A percentile compares a stretch with the other conserved stretches of the same genome.
Evolutionary conservation across 2,113 vertebrate species (phyloP).

Genomic region (Nothoprocta perdicaria): DNA sequence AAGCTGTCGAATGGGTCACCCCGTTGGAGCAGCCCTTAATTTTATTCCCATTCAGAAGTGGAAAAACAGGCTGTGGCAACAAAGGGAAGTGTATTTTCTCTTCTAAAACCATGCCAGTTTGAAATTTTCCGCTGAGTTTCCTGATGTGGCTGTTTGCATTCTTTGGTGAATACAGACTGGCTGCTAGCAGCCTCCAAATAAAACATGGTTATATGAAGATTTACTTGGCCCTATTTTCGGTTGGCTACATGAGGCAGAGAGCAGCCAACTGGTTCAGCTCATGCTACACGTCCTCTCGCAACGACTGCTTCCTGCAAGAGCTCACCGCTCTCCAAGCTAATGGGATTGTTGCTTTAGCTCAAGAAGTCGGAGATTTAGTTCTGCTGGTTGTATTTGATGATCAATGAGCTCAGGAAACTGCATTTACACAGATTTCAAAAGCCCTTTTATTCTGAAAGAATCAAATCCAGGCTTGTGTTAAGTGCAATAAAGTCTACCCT

Average conservation of each 20-base stretch:
- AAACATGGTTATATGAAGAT: conserved; percentile 54
- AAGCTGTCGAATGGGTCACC: conserved; percentile 7
- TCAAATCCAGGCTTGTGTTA: conserved; percentile 65
- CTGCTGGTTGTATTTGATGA: conserved; percentile 43
- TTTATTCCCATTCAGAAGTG: conserved; percentile 30
- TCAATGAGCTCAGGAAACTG: conserved; percentile 49
- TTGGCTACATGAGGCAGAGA: neutral
- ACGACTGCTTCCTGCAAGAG: conserved; percentile 41
- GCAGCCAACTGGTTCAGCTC: conserved; percentile 28
- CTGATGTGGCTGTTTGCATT: conserved; percentile 60
- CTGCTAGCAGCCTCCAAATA: conserved; percentile 57
- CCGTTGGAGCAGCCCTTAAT: conserved; percentile 2
- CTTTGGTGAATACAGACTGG: conserved; percentile 34
- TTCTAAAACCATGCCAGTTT: conserved; percentile 32
- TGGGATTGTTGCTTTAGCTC: conserved; percentile 50
- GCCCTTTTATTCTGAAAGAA: conserved; percentile 50
- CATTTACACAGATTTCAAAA: conserved; percentile 62
- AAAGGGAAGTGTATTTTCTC: conserved; percentile 50
- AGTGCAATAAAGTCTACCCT: conserved; percentile 49
- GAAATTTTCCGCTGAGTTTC: conserved; percentile 47
- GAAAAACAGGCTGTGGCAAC: conserved; percentile 46
- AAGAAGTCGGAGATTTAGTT: conserved; percentile 46
- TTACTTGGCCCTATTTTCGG: conserved; percentile 53
- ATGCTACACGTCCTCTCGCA: conserved; percentile 37
- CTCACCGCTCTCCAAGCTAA: conserved; percentile 33